Evolutionary conservation across 2,797 vertebrate genomes (phyloP).

Genomic region (Danionella dracula): DNA sequence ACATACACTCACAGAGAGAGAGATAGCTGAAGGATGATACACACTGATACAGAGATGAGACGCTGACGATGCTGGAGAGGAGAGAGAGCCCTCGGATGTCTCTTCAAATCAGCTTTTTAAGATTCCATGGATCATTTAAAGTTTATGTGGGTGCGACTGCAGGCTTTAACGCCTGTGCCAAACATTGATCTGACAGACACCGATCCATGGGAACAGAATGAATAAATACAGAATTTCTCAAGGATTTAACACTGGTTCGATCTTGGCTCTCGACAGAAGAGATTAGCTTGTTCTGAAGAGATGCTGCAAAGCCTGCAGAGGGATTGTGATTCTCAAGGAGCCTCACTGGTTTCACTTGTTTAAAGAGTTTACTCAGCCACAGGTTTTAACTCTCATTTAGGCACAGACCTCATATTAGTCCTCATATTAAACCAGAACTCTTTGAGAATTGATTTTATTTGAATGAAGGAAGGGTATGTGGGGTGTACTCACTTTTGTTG

Average conservation of each 20-base stretch:
- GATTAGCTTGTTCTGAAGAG: not conserved
- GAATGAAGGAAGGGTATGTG: too few species aligned
- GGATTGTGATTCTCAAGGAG: not conserved
- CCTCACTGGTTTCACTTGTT: not conserved
- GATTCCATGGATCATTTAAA: not conserved
- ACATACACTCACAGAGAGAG: not conserved
- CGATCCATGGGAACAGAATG: not conserved
- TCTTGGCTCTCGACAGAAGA: not conserved
- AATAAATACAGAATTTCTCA: not conserved
- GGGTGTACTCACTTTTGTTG: too few species aligned
- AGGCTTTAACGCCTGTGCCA: not conserved
- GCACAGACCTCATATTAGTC: too few species aligned
- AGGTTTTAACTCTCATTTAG: too few species aligned
- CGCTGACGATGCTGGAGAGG: not conserved
- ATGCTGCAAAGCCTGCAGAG: not conserved
- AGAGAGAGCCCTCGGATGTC: not conserved
- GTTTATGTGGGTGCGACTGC: not conserved
- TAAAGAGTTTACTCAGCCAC: too few species aligned
- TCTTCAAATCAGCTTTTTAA: not conserved
- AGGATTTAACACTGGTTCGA: not conserved
- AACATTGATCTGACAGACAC: not conserved
- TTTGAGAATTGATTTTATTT: too few species aligned
- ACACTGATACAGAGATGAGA: conserved; percentile 2
- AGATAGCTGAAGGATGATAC: conserved; percentile 16
- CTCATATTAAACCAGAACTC: too few species aligned